Base-by-base conservation (phyloP, 2,797 vertebrate genomes). In the Sebastiscus albofasciatus region DNA sequence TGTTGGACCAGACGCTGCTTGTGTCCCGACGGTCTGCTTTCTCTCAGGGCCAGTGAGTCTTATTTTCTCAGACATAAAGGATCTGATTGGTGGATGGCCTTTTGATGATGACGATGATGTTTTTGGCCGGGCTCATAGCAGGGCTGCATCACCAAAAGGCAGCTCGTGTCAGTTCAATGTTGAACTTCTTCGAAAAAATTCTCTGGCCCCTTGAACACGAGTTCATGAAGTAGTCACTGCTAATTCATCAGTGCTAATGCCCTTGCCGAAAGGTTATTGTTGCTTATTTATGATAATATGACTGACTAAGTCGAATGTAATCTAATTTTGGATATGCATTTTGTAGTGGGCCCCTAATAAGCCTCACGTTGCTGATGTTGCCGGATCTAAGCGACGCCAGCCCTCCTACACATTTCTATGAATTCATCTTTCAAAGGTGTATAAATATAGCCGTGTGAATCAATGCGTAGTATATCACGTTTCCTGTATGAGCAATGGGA, bases 251-350 rank as follows among this genome's bases (percentile, higher is more conserved):
- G 65, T 0, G 8, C 49, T 65, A 22, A 82, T 79, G 87, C 75
- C 86, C 87, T 93, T 90, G 85, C 83, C 69, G 13, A 89, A 86
- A 90, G 88, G 80, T 89, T 91, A 87, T 81, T 87, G 73, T 61
- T 80, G 70, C 75, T 81, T 82, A 79, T 90, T 92, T 84, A 82
- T 79, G 67, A 87, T 84, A 77, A 86, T 69, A 27, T 70, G 75
- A 75, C 67, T 60, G 77, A 83, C 54, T 72, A 68, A 87, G 36
- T 81, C 8, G 8, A 79, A 86, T 52, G 20, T 65, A 56, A 90
- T 87, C 77, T 86, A 60, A 87, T 88, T 83, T 77, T 54, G 82
- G 70, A 77, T 66, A 39, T 71, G 69, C 77, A 72, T 66, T 66
- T 85, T 67, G 55, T 72, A 65, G 74, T 82, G 7, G n/a, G n/a